These are phyloP conservation scores for Eptatretus atami DNA, from an alignment of 2,797 vertebrate genomes.

Conservation along the genomic window DNA sequence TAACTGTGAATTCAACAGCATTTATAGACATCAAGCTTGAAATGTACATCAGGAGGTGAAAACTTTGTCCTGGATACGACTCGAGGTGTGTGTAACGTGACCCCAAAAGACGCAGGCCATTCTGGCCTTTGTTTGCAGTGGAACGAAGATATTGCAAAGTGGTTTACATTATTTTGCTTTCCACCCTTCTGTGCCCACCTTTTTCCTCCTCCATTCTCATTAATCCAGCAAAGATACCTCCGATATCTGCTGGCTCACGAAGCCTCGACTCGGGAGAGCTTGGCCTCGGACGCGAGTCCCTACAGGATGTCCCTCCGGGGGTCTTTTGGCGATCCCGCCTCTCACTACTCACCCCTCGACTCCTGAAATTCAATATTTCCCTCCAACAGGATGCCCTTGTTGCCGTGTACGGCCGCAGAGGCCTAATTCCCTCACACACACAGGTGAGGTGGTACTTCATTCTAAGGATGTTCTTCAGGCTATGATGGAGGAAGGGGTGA, in stretches of 20 bases:
- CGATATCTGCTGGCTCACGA: neutral
- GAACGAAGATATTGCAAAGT: too few species aligned
- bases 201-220: neutral
- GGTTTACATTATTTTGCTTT: too few species aligned
- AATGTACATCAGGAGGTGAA: too few species aligned
- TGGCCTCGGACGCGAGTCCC: slow-evolving; percentile 54
- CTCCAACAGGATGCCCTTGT: slow-evolving; percentile 49
- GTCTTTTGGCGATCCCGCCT: slow-evolving; percentile 43
- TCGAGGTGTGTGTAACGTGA: too few species aligned
- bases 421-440: slow-evolving; percentile 41
- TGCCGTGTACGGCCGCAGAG: slow-evolving; percentile 45
- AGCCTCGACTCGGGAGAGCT: slow-evolving; percentile 47
- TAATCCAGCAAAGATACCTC: neutral
- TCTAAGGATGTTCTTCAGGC: too few species aligned
- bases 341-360: slow-evolving; percentile 42
- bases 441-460: slow-evolving; percentile 17
- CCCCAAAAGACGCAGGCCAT: too few species aligned
- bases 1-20: neutral
- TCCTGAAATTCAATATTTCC: slow-evolving; percentile 56
- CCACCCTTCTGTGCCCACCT: too few species aligned
- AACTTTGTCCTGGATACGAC: too few species aligned
- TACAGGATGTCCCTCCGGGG: slow-evolving; percentile 52
- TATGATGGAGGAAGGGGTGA: too few species aligned
- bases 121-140: too few species aligned
- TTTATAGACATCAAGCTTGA: too few species aligned